Evolutionary conservation across 2,888 invertebrate genomes (phyloP), one percentile per base, ranked within the genome.

Genomic region (Colletes collaris): DNA sequence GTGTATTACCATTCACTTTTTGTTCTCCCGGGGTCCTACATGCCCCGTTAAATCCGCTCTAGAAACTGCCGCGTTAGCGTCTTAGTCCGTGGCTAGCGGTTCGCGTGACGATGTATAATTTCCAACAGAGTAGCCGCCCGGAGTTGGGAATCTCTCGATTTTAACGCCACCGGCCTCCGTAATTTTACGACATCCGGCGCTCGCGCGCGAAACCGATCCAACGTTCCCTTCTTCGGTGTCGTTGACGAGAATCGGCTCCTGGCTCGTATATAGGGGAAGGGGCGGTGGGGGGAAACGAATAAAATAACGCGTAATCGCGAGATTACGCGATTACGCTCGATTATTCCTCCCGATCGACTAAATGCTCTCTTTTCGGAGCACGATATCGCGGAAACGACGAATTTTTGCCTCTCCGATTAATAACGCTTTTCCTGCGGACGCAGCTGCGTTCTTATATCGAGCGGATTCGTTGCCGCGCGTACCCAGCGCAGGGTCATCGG

Each of bases 21-120:
- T 77, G 58, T 69, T 60, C 69, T n/a, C 46, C 55, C 11, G 62
- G 52, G 74, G 67, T 62, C 73, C 74, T 60, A 27, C 55, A 71
- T 72, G 82, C 82, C 73, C 76, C 80, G 85, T 82, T 85, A 85
- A 85, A 82, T 85, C 80, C 85, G 82, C 68, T 76, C 76, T 74
- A 68, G 82, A 82, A 84, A 79, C 69, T 69, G 49, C 71, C 56
- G 63, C 66, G 67, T 64, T 63, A 58, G 56, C 62, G 55, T 46
- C 27, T 19, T 10, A 11, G 0, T 27, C 16, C 65, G 63, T 6
- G 50, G 37, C 69, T 78, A 72, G 83, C 80, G 83, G 72, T 72
- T 82, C 73, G 77, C 70, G 64, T 64, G 64, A 72, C 81, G 81
- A 76, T 69, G 76, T 76, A 69, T 84, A 67, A 83, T 85, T 83